Evolutionary conservation across 2,797 vertebrate species (phyloP).

Genomic region (Myioborus melanocephalus): DNA sequence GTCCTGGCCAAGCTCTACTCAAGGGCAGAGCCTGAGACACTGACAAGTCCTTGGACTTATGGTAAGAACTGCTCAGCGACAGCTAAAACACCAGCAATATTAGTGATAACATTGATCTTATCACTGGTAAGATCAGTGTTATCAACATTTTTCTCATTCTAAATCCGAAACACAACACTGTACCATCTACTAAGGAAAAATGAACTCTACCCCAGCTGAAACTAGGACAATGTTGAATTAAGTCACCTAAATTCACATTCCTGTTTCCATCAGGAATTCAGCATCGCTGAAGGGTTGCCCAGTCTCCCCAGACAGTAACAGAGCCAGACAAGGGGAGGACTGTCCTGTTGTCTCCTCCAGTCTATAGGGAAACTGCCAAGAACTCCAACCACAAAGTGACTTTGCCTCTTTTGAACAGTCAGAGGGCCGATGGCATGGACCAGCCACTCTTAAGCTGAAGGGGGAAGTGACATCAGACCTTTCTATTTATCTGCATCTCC

Average conservation of each 20-base stretch:
- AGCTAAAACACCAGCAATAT: background rate
- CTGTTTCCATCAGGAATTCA: background rate
- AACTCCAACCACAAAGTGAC: background rate
- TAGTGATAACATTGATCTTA: background rate
- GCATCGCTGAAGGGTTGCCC: background rate
- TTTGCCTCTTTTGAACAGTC: background rate
- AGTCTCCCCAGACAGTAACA: background rate
- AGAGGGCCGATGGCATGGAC: fast-evolving
- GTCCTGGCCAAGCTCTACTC: background rate
- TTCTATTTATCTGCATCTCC: background rate
- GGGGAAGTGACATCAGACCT: background rate
- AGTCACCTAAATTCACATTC: background rate
- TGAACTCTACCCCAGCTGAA: background rate
- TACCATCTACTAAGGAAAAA: background rate
- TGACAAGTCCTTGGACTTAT: background rate
- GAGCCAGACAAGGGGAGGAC: background rate
- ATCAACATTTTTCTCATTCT: background rate
- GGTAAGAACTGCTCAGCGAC: background rate
- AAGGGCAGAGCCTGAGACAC: background rate
- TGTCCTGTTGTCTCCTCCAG: background rate
- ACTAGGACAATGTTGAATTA: background rate
- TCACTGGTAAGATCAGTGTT: background rate
- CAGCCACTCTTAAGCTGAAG: background rate
- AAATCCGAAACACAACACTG: background rate
- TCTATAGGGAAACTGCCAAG: background rate